phyloP scores from a whole-genome alignment of 1,140 invertebrate species.

The Diplogasteroides magnus region DNA sequence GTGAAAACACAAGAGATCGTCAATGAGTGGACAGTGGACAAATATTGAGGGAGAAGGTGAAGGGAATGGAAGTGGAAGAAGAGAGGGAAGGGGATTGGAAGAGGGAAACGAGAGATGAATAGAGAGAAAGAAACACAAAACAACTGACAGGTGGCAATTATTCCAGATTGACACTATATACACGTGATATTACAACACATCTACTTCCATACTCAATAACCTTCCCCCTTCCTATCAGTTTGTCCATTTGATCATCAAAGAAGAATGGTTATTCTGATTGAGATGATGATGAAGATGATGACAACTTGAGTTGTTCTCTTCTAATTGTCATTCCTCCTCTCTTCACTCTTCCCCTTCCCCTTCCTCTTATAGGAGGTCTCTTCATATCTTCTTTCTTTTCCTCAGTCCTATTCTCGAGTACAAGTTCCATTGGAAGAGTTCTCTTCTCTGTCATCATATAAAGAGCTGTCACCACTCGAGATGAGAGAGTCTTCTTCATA shows the following conservation, averaged over 20 bases:
- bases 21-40: neutral
- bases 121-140: neutral
- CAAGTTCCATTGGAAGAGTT: neutral
- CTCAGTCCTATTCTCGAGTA: neutral
- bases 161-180: no score
- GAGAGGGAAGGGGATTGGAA: neutral
- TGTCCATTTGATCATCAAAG: no score
- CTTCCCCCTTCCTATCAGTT: no score
- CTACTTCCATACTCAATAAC: no score
- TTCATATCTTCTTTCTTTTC: neutral
- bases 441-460: neutral
- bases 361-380: neutral
- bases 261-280: no score
- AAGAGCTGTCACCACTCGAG: no score
- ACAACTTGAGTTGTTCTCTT: neutral
- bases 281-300: neutral
- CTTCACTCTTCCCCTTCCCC: neutral
- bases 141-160: neutral
- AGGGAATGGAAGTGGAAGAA: neutral
- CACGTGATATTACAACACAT: no score
- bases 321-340: neutral
- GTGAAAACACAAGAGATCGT: neutral
- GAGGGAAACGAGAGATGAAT: neutral
- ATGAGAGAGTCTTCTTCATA: no score
- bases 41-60: neutral